Evolutionary conservation across 2,797 vertebrate genomes (phyloP), one percentile per base, ranked within the genome.

Genomic region (Orientallactaga sibirica): DNA sequence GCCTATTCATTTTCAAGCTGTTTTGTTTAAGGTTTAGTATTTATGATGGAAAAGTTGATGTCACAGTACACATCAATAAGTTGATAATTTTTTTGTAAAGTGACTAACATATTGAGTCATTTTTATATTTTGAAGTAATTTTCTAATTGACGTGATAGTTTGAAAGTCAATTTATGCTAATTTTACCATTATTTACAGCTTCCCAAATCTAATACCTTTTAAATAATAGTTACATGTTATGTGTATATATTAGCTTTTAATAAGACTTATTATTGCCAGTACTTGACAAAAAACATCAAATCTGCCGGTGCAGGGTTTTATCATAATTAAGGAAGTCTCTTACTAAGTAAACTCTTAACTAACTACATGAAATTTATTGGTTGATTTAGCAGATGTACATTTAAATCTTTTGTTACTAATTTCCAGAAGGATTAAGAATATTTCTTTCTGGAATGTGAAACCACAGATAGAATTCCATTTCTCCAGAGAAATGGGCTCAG

Each of bases 361-460:
- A 92, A 94, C 68, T 58, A 90, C 29, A 90, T 88, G 58, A 91
- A 83, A 83, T 80, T 5, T 91, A 68, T 64, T 78, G 71, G 67
- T 89, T 80, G 41, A 71, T 91, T 70, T 91, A 89, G 93, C 55
- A 89, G 48, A 92, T 84, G 24, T 43, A 37, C 24, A 68, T 80
- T 77, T 68, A 93, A 92, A 75, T 92, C 91, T 94, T 95, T 94
- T 66, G 79, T 91, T 89, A 95, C 93, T 88, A 62, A 90, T 90
- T 96, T 96, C 74, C 73, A 93, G 68, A 84, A 93, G 76, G 79
- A 94, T 52, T 92, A 93, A 58, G 90, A 93, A 94, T 93, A 88
- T 95, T 95, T 96, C 86, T 96, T 86, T 93, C 88, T 87, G 86
- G 86, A 95, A 97, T 83, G 33, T 79, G 94, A 96, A 94, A 88